phyloP scores from a whole-genome alignment of 2,888 invertebrate species.

The Eudemis profundana region DNA sequence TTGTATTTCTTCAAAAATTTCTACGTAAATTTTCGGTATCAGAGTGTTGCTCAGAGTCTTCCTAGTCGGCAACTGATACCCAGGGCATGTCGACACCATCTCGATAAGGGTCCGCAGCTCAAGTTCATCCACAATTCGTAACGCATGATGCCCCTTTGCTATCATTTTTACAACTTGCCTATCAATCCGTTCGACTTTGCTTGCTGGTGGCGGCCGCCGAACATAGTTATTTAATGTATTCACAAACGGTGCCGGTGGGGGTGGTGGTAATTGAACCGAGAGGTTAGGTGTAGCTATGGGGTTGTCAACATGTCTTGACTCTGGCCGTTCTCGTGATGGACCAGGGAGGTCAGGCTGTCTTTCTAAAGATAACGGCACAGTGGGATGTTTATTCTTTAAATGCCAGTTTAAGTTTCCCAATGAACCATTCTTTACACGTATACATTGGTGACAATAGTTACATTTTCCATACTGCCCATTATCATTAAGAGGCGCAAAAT shows the following conservation, averaged over 20 bases:
- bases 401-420: no score
- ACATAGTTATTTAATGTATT: conserved; percentile 10
- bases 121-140: conserved; percentile 23
- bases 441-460: conserved; percentile 12
- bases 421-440: no score
- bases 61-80: conserved; percentile 13
- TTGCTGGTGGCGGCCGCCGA: conserved; percentile 9
- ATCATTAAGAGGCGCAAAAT: no score
- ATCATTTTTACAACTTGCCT: conserved; percentile 18
- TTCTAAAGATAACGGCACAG: no score
- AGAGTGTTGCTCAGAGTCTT: conserved; percentile 4
- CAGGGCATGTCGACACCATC: conserved; percentile 19
- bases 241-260: no score
- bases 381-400: no score
- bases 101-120: conserved; percentile 8
- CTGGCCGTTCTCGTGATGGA: no score
- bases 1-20: conserved; percentile 1
- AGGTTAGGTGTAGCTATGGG: no score
- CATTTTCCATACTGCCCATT: not conserved
- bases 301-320: no score
- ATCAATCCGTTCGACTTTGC: conserved; percentile 5
- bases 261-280: no score
- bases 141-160: conserved; percentile 12
- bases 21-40: conserved; percentile 19
- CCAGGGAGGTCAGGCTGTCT: no score